Base-by-base conservation (phyloP, 1,140 invertebrate species). In the Amphibalanus amphitrite region DNA sequence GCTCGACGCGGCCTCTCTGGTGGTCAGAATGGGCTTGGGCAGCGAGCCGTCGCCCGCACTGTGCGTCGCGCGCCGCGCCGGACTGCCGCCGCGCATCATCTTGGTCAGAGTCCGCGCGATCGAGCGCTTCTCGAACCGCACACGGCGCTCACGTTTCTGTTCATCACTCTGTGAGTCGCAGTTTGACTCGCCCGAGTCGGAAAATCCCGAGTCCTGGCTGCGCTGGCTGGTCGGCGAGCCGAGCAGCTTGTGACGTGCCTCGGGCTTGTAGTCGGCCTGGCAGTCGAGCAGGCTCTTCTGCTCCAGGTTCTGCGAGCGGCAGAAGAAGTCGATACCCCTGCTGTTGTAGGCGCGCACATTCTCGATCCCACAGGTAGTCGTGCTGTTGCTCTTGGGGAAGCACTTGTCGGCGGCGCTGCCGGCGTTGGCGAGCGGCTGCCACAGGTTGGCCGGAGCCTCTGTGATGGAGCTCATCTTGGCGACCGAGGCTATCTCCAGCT, bases 131-230 rank as follows among this genome's bases (percentile, higher is more conserved):
- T 59, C 47, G 47, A 59, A 59, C 10, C 47, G 47, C 10, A 59
- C 47, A 20, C 47, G 47, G 10, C 47, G 6, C 47, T 59, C 47
- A 20, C 47, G 47, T 17, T 67, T 67, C 23, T 28, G 65, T 3
- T 67, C 65, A 25, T 74, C 74, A n/a, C 72, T 71, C 29, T 73
- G 74, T n/a, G 72, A 71, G 30, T 71, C 71, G 23, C 70, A 70
- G 30, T 73, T 73, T 17, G 73, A 74, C 73, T 74, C 73, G 23
- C 73, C 72, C 0, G 74, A 74, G 70, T 74, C 74, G 26, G 74
- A 74, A 29, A 73, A 74, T 0, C 74, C 74, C 1, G 74, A 74
- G 69, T 74, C 74, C 26, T 74, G 74, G 3, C 72, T 73, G 20
- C 74, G 70, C 26, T 74, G 74, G 65, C 65, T 67, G n/a, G 26